Evolutionary conservation across 1,140 invertebrate genomes (phyloP).

Genomic region (Platorchestia sp.): DNA sequence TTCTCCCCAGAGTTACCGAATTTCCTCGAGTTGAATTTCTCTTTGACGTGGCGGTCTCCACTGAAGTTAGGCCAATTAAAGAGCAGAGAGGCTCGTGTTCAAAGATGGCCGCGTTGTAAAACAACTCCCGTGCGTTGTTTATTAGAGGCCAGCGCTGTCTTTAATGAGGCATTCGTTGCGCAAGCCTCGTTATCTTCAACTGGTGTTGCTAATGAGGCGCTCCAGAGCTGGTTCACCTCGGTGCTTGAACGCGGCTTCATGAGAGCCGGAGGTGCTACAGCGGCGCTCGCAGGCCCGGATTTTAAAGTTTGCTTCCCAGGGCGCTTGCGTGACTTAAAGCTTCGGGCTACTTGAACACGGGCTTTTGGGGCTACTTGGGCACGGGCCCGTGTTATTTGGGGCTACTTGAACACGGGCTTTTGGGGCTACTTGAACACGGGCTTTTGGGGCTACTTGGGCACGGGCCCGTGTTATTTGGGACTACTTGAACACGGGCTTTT

Average conservation of each 20-base stretch:
- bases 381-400: too few species aligned
- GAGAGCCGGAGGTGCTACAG: not conserved
- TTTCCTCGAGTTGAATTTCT: not conserved
- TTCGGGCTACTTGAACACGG: too few species aligned
- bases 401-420: too few species aligned
- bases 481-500: too few species aligned
- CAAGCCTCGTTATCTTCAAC: not conserved
- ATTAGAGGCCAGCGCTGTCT: not conserved
- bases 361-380: too few species aligned
- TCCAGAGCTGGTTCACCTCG: not conserved
- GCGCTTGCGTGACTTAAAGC: too few species aligned
- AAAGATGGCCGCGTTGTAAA: not conserved
- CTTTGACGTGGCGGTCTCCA: not conserved
- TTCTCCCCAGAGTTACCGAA: not conserved
- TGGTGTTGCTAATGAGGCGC: not conserved
- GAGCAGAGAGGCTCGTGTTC: not conserved
- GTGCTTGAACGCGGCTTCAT: not conserved
- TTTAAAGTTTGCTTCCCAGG: not conserved
- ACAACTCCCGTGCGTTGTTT: not conserved
- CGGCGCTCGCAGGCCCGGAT: not conserved
- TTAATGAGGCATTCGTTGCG: slow-evolving; percentile 30
- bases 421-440: too few species aligned
- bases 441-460: too few species aligned
- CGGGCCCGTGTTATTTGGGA: too few species aligned
- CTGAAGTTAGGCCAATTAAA: not conserved